Evolutionary conservation across 2,888 invertebrate genomes (phyloP).

Genomic region (Heliconius ethilla): DNA sequence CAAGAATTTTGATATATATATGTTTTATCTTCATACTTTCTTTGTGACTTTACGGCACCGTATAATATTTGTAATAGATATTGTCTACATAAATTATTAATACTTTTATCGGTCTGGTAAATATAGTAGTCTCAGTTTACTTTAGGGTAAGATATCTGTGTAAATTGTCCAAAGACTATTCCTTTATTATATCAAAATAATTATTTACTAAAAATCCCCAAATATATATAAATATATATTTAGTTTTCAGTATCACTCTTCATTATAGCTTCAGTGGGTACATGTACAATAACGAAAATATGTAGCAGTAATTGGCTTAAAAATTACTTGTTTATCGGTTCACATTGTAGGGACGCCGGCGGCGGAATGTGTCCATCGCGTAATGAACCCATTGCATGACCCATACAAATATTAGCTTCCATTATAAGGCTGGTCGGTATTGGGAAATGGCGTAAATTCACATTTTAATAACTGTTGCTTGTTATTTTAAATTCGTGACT

Average conservation of each 20-base stretch:
- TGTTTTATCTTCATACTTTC: background rate
- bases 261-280: background rate
- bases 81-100: background rate
- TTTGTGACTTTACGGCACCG: background rate
- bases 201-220: background rate
- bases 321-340: conserved; percentile 64
- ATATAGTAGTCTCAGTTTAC: background rate
- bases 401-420: conserved; percentile 51
- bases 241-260: conserved; percentile 12
- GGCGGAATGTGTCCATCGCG: conserved; percentile 59
- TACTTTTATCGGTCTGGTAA: background rate
- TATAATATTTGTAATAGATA: background rate
- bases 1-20: too few species aligned
- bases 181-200: background rate
- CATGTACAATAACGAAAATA: conserved; percentile 25
- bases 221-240: background rate
- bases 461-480: conserved; percentile 43
- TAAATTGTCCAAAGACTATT: background rate
- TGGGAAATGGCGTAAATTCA: conserved; percentile 44
- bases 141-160: background rate
- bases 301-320: conserved; percentile 53
- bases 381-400: conserved; percentile 61
- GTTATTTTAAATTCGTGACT: conserved; percentile 34
- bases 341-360: conserved; percentile 58
- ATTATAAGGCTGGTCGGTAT: conserved; percentile 43